Base-by-base conservation (phyloP, 2,113 vertebrate genomes). In the Ivindomyrus marchei region DNA sequence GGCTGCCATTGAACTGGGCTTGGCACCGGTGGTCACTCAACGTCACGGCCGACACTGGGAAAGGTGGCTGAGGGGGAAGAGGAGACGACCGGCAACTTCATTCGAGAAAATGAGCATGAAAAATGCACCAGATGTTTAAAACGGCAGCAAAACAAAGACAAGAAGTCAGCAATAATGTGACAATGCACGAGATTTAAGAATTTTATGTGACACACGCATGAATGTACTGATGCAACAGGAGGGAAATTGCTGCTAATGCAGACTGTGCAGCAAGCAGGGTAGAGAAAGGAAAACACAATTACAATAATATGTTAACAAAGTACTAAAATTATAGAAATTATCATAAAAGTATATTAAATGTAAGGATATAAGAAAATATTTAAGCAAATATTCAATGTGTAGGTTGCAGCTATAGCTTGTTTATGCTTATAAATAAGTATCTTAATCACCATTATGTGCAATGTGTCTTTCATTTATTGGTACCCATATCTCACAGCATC, bases 1-100 rank as follows among this genome's bases (percentile, higher is more conserved):
- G 95, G 89, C 93, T 96, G 89, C 93, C 93, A 15, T 96, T 96
- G 56, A 93, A 93, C 89, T 92, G 62, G 45, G 95, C 96, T 90
- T 92, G 92, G 93, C 96, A 97, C 1, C 90, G 50, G 3, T 90
- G 93, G 88, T 97, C 95, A 31, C 88, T 91, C 80, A 97, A 93
- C 9, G 95, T 96, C 88, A 96, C 92, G 0, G 91, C 90, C 5
- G 92, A 90, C 89, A 94, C 92, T 0, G 92, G 89, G 58, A 92
- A 85, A 7, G 94, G 92, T 52, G 89, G 92, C 95, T 96, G 91
- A 11, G 50, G 1, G 1, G 53, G 45, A 50, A 50, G 91, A 77
- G 19, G 31, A 24, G 74, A n/a, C 45, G 3, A 36, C 46, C 31
- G 36, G 31, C 36, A 80, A 42, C 15, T 80, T 80, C 13, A 42